phyloP scores from a whole-genome alignment of 2,888 invertebrate genomes.

The Drosophila quasianomalipes region DNA sequence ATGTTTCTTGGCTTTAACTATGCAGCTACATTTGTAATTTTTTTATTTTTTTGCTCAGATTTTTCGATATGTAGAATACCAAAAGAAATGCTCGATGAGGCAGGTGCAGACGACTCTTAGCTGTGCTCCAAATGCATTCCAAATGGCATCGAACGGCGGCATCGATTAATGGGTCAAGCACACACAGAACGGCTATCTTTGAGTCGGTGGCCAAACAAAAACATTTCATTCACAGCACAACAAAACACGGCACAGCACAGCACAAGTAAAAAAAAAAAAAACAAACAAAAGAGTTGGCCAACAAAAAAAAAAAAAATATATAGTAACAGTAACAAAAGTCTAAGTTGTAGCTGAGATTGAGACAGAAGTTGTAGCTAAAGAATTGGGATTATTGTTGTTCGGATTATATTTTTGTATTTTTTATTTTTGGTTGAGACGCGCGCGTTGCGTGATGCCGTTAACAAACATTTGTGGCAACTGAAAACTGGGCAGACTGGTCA shows the following conservation, averaged over 20 bases:
- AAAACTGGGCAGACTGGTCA: conserved; percentile 63
- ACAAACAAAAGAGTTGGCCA: conserved; percentile 51
- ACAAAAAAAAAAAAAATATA: conserved; percentile 6
- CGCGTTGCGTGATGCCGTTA: conserved; percentile 74
- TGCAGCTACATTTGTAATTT: neutral
- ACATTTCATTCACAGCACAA: conserved; percentile 41
- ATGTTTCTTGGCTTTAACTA: neutral
- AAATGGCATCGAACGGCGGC: conserved; percentile 22
- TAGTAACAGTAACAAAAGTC: conserved; percentile 25
- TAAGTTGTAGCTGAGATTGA: neutral
- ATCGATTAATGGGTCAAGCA: conserved; percentile 51
- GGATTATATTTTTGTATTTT: conserved; percentile 1
- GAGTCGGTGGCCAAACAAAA: conserved; percentile 44
- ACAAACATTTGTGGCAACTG: conserved; percentile 78
- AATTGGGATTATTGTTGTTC: conserved; percentile 37
- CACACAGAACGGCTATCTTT: conserved; percentile 43
- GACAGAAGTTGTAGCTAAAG: conserved; percentile 21
- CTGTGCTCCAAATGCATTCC: conserved; percentile 9
- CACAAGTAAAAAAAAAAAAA: conserved; percentile 21
- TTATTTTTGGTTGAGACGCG: conserved; percentile 32
- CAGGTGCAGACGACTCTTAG: neutral
- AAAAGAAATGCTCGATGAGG: conserved; percentile 2
- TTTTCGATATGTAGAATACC: neutral
- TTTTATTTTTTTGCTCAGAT: neutral
- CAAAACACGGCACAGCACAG: conserved; percentile 25